Evolutionary conservation across 2,113 vertebrate species (phyloP).

Genomic region (Amazona guildingii): DNA sequence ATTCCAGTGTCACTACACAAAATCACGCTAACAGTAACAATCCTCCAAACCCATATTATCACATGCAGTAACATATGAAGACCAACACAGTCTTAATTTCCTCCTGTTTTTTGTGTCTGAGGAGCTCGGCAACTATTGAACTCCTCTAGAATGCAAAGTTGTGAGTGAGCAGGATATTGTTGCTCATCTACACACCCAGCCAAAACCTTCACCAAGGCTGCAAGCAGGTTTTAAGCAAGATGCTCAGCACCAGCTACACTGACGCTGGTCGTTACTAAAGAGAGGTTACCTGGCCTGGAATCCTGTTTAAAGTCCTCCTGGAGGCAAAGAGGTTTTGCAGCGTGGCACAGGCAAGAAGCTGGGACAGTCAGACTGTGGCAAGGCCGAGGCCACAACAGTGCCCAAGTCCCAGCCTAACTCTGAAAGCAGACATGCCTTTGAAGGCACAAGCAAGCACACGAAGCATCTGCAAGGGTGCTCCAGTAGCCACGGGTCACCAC

Average conservation of each 20-base stretch:
- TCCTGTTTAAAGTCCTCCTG: neutral
- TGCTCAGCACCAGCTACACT: neutral
- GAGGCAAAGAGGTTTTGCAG: neutral
- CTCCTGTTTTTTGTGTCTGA: neutral
- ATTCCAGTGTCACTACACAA: neutral
- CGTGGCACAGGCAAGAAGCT: fast-evolving
- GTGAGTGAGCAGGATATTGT: neutral
- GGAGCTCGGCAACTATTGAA: fast-evolving
- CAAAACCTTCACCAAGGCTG: neutral
- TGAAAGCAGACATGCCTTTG: neutral
- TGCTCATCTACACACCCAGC: neutral
- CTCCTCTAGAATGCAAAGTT: fast-evolving
- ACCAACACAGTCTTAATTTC: neutral
- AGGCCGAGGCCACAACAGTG: fast-evolving
- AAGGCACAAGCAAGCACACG: fast-evolving
- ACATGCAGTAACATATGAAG: neutral
- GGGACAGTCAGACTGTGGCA: neutral
- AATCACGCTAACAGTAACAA: neutral
- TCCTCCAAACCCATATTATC: neutral
- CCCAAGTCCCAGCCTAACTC: neutral
- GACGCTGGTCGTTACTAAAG: neutral
- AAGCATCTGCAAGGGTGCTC: fast-evolving
- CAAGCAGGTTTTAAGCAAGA: fast-evolving
- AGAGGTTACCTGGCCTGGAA: neutral
- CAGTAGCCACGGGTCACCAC: neutral